Base-by-base conservation (phyloP, 2,113 vertebrate species). In the Podilymbus podiceps region DNA sequence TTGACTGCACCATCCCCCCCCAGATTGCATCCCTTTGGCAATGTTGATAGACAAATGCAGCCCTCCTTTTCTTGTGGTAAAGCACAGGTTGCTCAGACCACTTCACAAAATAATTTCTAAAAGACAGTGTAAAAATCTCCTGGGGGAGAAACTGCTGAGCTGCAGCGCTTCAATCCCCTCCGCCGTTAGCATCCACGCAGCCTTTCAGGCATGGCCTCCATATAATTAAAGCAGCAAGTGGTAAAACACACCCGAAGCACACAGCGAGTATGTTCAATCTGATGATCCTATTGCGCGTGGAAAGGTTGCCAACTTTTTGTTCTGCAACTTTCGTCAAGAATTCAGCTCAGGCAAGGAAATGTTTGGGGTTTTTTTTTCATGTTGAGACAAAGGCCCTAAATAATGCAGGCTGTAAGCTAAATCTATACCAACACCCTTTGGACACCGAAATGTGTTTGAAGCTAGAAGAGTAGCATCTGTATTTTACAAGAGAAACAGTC, bases 1-100 rank as follows among this genome's bases (percentile, higher is more conserved):
- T 0, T 20, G 27, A 76, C 44, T 4, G 0, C 38, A 11, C 19
- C 8, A 3, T 75, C 77, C 58, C 31, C 18, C 1, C 3, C 15
- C 75, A 47, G 6, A 12, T 4, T 31, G 28, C 17, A 31, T 62
- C 22, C 15, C 8, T 58, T 68, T 74, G 24, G 28, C 68, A 46
- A 49, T 9, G 12, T 6, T 59, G 8, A 55, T 8, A 73, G 23
- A 31, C 25, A 60, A 73, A 85, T 5, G 9, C 17, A 81, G 50
- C 22, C 33, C 9, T 63, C n/a, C 53, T 71, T 88, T 58, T 47
- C 15, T 28, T 76, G 21, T 35, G 23, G n/a, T 77, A 78, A 85
- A 64, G 31, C n/a, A 46, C 60, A 40, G 10, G 53, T 72, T 63
- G n/a, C 49, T 58, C 30, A 53, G 78, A 47, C 19, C 23, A 44